Evolutionary conservation across 2,113 vertebrate genomes (phyloP).

Genomic region (Cyanistes caeruleus): DNA sequence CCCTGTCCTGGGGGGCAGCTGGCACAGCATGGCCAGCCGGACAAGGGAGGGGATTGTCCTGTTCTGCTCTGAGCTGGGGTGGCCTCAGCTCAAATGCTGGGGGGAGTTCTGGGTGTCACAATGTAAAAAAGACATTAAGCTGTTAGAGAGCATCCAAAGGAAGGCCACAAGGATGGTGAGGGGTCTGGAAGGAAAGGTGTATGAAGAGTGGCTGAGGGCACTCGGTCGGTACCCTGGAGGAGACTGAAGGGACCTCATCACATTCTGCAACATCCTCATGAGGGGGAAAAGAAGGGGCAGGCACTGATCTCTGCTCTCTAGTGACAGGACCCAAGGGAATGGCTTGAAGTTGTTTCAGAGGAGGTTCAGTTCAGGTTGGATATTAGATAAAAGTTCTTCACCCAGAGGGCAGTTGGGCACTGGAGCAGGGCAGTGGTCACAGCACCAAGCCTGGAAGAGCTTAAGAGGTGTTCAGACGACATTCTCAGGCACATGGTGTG

Average conservation of each 20-base stretch:
- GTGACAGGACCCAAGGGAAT: not conserved
- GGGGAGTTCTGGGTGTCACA: not conserved
- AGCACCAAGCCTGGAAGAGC: not conserved
- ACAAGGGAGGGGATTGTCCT: not conserved
- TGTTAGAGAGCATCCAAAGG: not conserved
- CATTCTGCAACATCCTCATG: accelerated
- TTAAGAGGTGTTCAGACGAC: not conserved
- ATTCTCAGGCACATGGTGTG: not conserved
- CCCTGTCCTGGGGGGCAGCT: not conserved
- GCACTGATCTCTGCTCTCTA: not conserved
- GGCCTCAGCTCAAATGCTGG: accelerated
- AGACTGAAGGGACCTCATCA: not conserved
- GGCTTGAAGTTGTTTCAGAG: no score
- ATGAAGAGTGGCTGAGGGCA: not conserved
- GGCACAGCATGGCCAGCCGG: accelerated
- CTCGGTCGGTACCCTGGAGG: not conserved
- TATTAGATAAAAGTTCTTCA: not conserved
- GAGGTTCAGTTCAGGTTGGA: not conserved
- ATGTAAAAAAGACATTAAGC: not conserved
- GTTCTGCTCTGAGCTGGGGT: accelerated
- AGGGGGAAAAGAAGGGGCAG: not conserved
- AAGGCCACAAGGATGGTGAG: accelerated
- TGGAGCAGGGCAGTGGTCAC: not conserved
- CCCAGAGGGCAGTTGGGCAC: accelerated
- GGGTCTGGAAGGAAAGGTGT: not conserved